Evolutionary conservation across 2,113 vertebrate species (phyloP).

Genomic region (Hemicordylus capensis): DNA sequence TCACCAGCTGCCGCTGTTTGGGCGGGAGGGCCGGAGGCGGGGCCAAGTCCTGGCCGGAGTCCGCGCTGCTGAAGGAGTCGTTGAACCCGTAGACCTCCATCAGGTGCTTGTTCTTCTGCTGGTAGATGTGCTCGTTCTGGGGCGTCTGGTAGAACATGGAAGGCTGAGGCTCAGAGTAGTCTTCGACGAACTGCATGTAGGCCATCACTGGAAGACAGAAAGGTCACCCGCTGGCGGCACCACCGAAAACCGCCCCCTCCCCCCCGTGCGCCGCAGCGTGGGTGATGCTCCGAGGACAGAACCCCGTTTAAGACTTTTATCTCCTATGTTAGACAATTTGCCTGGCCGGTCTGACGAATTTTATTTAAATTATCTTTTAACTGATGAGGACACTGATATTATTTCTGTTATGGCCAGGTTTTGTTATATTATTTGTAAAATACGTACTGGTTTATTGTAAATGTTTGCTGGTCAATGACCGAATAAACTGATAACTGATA

Average conservation of each 20-base stretch:
- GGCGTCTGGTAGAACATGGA: constrained; percentile 97
- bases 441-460: too few species aligned
- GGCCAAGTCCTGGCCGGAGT: constrained; percentile 82
- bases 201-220: constrained; percentile 84
- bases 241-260: not conserved
- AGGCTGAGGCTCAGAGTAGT: constrained; percentile 97
- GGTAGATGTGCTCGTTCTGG: constrained; percentile 96
- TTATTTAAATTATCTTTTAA: too few species aligned
- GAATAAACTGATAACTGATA: too few species aligned
- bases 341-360: too few species aligned
- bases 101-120: constrained; percentile 93
- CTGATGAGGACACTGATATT: too few species aligned
- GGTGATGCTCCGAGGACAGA: too few species aligned
- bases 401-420: too few species aligned
- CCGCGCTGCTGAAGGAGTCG: constrained; percentile 86
- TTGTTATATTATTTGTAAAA: too few species aligned
- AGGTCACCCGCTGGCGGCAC: not conserved
- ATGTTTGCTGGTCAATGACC: too few species aligned
- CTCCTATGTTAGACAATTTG: too few species aligned
- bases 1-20: constrained; percentile 97
- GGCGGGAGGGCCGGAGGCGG: constrained; percentile 93
- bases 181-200: constrained; percentile 98
- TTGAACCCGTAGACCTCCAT: constrained; percentile 95
- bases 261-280: too few species aligned
- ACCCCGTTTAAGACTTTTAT: too few species aligned